Conservation (phyloP, 1,140 invertebrate genomes). For the Drosophila nikananu region DNA sequence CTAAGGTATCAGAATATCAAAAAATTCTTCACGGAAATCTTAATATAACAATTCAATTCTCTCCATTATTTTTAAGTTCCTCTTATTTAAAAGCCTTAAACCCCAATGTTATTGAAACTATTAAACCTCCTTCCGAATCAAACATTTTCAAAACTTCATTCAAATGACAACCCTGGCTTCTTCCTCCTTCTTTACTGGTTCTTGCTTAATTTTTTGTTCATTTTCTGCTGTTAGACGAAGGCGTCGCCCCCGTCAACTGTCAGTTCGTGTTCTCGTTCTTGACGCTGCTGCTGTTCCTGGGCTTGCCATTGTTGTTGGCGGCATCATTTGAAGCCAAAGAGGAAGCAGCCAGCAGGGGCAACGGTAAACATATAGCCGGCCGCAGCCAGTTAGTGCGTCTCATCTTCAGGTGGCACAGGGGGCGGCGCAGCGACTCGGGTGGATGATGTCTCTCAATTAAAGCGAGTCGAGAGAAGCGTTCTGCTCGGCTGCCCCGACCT, state of each 20-base stretch:
- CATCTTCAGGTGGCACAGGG: conserved; percentile 31
- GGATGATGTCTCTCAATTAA: conserved; percentile 60
- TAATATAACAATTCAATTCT: background rate
- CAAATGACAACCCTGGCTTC: background rate
- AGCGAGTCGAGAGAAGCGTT: conserved; percentile 54
- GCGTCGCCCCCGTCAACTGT: conserved; percentile 68
- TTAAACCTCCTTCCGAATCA: background rate
- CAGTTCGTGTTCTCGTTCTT: conserved; percentile 47
- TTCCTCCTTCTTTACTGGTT: background rate
- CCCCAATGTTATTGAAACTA: no score
- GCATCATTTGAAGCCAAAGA: conserved; percentile 51
- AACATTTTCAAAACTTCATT: background rate
- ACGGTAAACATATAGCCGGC: conserved; percentile 64
- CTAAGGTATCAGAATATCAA: no score
- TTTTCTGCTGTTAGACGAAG: conserved; percentile 61
- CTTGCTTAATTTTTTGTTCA: background rate
- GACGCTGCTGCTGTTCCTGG: conserved; percentile 6
- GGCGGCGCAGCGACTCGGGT: background rate
- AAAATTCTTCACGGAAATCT: no score
- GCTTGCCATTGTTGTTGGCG: conserved; percentile 49
- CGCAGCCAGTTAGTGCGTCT: conserved; percentile 65
- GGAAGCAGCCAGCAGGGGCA: conserved; percentile 39
- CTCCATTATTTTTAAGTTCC: no score
- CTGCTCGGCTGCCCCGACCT: conserved; percentile 62
- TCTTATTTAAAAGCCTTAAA: background rate